These are phyloP conservation scores for Netelia virgata DNA, from an alignment of 2,888 invertebrate species.

Conservation along the genomic window DNA sequence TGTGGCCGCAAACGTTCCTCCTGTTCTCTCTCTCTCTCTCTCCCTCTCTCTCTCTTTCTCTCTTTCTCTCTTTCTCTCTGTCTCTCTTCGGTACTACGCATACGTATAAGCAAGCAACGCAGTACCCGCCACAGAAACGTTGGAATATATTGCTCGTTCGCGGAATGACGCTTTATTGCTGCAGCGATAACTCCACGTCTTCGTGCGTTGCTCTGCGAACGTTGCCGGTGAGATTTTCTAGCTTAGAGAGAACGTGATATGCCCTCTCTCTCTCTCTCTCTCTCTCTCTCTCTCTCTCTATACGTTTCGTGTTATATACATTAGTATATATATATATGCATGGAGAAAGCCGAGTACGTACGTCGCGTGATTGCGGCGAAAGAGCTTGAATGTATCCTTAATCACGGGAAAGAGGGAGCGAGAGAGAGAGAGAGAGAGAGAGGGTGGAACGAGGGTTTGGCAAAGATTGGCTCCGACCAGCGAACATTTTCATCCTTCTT, in stretches of 20 bases:
- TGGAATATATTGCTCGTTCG: constrained; percentile 69
- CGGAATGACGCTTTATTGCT: constrained; percentile 71
- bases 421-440: not conserved
- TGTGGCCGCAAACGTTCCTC: constrained; percentile 35
- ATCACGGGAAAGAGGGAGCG: constrained; percentile 38
- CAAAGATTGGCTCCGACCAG: not conserved
- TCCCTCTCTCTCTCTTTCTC: constrained; percentile 31
- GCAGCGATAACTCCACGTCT: constrained; percentile 70
- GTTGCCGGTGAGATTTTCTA: constrained; percentile 38
- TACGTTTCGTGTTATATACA: not conserved
- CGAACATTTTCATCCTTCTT: constrained; percentile 18
- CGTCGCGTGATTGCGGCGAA: constrained; percentile 61
- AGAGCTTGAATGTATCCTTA: constrained; percentile 58
- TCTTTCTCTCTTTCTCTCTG: constrained; percentile 23
- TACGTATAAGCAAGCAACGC: constrained; percentile 10
- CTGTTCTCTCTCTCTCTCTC: constrained; percentile 27
- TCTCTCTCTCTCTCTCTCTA: too few species aligned
- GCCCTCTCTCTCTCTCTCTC: not conserved
- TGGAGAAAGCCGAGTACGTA: constrained; percentile 27
- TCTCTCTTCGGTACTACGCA: not conserved
- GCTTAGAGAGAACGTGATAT: constrained; percentile 38
- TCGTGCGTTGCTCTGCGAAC: constrained; percentile 60
- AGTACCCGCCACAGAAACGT: constrained; percentile 38
- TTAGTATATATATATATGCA: not conserved
- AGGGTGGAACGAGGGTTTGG: not conserved